phyloP scores from a whole-genome alignment of 2,888 invertebrate genomes.

The Bombylius major region DNA sequence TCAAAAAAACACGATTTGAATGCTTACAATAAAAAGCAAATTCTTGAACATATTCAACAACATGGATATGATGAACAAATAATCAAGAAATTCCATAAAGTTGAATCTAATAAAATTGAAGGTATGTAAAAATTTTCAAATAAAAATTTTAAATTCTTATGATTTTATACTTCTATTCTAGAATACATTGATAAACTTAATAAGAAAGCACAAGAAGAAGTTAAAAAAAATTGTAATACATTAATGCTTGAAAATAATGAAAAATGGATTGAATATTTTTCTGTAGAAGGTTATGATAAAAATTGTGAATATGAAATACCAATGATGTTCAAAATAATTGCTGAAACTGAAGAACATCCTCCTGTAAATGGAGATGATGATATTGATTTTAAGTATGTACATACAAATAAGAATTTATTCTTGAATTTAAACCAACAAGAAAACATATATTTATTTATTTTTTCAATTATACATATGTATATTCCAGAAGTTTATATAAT shows the following conservation, averaged over 20 bases:
- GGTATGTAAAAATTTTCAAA: too few species aligned
- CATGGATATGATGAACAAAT: not conserved
- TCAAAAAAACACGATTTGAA: not conserved
- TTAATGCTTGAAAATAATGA: slow-evolving; percentile 22
- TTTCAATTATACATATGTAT: not conserved
- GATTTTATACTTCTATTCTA: not conserved
- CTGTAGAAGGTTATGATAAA: slow-evolving; percentile 13
- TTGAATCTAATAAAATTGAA: not conserved
- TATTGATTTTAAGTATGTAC: not conserved
- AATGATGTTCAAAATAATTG: not conserved
- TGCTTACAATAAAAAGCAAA: not conserved
- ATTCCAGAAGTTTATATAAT: not conserved
- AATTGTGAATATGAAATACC: slow-evolving; percentile 15
- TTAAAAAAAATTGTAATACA: slow-evolving; percentile 24
- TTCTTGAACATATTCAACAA: not conserved
- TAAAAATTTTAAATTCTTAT: not conserved
- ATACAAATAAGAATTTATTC: too few species aligned
- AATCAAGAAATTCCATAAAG: not conserved
- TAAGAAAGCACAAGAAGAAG: slow-evolving; percentile 17
- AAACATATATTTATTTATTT: too few species aligned
- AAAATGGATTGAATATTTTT: slow-evolving; percentile 24
- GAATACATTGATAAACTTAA: slow-evolving; percentile 1
- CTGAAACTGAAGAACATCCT: not conserved
- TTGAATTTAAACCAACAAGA: too few species aligned
- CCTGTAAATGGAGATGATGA: not conserved